A percentile compares a stretch with the other conserved stretches of the same genome.
Evolutionary conservation across 2,888 invertebrate species (phyloP).

Genomic region (Cheilosia variabilis): DNA sequence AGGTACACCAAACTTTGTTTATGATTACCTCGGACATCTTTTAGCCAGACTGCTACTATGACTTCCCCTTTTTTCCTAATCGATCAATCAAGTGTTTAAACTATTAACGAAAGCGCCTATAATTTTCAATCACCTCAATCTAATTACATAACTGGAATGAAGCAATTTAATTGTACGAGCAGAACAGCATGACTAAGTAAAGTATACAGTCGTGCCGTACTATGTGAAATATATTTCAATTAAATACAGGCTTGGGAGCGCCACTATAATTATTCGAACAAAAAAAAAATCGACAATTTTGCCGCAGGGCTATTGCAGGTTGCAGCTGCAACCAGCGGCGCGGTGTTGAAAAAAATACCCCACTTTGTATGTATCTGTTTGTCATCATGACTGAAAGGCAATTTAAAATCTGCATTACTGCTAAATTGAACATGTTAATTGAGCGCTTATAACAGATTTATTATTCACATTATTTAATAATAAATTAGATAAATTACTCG

Average conservation of each 20-base stretch:
- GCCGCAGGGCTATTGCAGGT: conserved; percentile 13
- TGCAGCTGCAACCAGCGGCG: background rate
- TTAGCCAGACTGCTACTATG: background rate
- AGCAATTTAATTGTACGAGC: background rate
- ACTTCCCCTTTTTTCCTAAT: background rate
- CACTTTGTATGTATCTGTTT: background rate
- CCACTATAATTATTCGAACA: conserved; percentile 30
- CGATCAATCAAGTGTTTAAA: conserved; percentile 19
- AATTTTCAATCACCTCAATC: conserved; percentile 11
- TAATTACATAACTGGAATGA: conserved; percentile 6
- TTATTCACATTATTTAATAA: conserved; percentile 28
- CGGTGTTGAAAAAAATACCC: too few relatives aligned
- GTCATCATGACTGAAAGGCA: conserved; percentile 32
- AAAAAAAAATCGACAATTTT: background rate
- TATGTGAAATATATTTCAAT: conserved; percentile 22
- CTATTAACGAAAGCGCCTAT: conserved; percentile 26
- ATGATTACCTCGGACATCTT: too few relatives aligned
- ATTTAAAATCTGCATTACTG: conserved; percentile 10
- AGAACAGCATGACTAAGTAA: too few relatives aligned
- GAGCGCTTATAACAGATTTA: conserved; percentile 55
- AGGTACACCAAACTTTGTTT: background rate
- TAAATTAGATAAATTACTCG: conserved; percentile 47
- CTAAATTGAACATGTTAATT: conserved; percentile 49
- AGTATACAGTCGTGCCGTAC: background rate
- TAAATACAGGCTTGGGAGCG: conserved; percentile 25